Base-by-base conservation (phyloP, 2,113 vertebrate species). In the Aldabrachelys gigantea region DNA sequence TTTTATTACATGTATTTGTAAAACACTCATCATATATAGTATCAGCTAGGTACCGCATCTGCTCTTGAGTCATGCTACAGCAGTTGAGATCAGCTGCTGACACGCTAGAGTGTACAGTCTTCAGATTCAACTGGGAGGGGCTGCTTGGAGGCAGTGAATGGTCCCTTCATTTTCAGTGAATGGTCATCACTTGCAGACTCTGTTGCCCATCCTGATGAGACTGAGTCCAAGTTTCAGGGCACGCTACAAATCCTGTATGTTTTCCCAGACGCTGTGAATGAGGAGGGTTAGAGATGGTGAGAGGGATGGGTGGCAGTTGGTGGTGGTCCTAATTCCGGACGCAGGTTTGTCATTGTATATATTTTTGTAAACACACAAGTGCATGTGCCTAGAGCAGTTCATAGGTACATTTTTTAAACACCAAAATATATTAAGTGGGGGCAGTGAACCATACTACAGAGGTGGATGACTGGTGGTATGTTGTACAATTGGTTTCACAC, bases 1-100 rank as follows among this genome's bases (percentile, higher is more conserved):
- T 89, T 94, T 94, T 85, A 38, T 88, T 85, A 82, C 27, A 84
- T 96, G 87, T 84, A 83, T 92, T 86, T 90, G 65, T 83, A 41
- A 89, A 91, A 35, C 53, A 38, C 57, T 62, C 16, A 65, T 5
- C 44, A 21, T 88, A 62, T 81, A 54, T n/a, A 47, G 19, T 91
- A 62, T 35, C 10, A n/a, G 38, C 50, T 82, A 81, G 57, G 3
- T 75, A 85, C 84, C 21, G 24, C 41, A 44, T 93, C 41, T 11
- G 85, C 62, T 75, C 52, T 88, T 86, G 22, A 0, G 81, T 81
- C n/a, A 59, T 94, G 29, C 27, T 80, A 59, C 83, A 90, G 79
- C 75, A 65, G 3, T 57, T 76, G 22, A 59, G 79, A 53, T 53
- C n/a, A 47, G 3, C 56, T 91, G 72, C 78, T 0, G 1, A 17